phyloP scores from a whole-genome alignment of 2,888 invertebrate species.

The Yponomeuta evonymella region DNA sequence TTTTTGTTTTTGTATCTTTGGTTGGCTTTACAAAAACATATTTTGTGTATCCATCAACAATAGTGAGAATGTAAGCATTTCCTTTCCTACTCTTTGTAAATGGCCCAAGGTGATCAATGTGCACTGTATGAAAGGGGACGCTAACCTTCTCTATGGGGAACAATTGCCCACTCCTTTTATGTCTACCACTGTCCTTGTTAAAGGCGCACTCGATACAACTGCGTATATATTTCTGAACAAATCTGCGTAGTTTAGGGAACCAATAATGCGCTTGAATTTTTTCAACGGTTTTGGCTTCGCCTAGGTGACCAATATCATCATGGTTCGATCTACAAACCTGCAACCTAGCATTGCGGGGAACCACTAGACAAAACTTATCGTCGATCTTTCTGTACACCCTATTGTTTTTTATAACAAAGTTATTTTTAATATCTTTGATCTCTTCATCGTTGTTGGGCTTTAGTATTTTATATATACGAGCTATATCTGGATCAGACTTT shows the following conservation, averaged over 20 bases:
- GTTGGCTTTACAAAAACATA: conserved; percentile 18
- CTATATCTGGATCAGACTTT: conserved; percentile 20
- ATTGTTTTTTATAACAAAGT: no score
- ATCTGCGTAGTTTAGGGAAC: conserved; percentile 2
- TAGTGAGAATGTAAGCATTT: conserved; percentile 18
- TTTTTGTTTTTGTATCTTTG: conserved; percentile 16
- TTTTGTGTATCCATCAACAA: conserved; percentile 20
- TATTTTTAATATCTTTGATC: no score
- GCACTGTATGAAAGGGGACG: conserved; percentile 15
- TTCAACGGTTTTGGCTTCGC: no score
- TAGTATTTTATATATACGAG: conserved; percentile 18
- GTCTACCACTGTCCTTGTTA: conserved; percentile 16
- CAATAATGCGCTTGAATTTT: no score
- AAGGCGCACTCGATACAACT: conserved; percentile 18
- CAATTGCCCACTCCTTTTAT: conserved; percentile 10
- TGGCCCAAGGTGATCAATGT: conserved; percentile 20
- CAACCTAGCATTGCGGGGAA: no score
- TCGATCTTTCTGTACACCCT: no score
- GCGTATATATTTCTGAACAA: conserved; percentile 17
- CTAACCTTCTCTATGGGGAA: conserved; percentile 13
- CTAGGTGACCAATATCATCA: no score
- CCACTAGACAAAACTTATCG: no score
- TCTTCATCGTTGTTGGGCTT: conserved; percentile 17
- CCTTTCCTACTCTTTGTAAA: conserved; percentile 19
- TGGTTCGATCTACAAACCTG: no score